Evolutionary conservation across 2,888 invertebrate genomes (phyloP).

Genomic region (Allophyes oxyacanthae): DNA sequence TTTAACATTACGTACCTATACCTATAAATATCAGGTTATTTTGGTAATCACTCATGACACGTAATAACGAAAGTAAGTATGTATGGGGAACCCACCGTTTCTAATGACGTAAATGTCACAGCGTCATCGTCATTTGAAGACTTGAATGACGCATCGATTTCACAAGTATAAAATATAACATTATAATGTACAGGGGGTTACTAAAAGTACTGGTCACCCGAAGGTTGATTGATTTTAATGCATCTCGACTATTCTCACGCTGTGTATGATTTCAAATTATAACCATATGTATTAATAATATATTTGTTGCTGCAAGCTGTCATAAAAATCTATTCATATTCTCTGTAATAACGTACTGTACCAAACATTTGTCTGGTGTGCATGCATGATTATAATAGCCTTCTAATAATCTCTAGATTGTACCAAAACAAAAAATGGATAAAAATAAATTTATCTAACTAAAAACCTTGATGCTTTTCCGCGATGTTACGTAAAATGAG

Average conservation of each 20-base stretch:
- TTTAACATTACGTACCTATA: too few relatives aligned
- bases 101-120: constrained; percentile 36
- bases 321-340: too few relatives aligned
- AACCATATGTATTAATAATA: too few relatives aligned
- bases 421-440: constrained; percentile 29
- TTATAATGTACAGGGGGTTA: too few relatives aligned
- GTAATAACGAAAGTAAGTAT: constrained; percentile 8
- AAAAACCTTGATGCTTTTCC: constrained; percentile 58
- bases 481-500: constrained; percentile 38
- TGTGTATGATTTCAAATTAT: too few relatives aligned
- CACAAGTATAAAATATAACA: constrained; percentile 9
- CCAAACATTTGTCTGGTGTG: neutral
- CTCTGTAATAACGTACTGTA: too few relatives aligned
- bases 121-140: constrained; percentile 18
- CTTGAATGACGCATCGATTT: constrained; percentile 32
- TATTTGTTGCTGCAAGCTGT: too few relatives aligned
- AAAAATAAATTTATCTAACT: constrained; percentile 13
- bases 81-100: constrained; percentile 18
- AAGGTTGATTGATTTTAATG: too few relatives aligned
- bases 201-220: too few relatives aligned
- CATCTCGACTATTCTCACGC: too few relatives aligned
- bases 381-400: constrained; percentile 22
- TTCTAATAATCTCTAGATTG: constrained; percentile 33
- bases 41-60: neutral
- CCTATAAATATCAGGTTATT: too few relatives aligned